phyloP scores from a whole-genome alignment of 2,888 invertebrate species.

The Tipula confusa region DNA sequence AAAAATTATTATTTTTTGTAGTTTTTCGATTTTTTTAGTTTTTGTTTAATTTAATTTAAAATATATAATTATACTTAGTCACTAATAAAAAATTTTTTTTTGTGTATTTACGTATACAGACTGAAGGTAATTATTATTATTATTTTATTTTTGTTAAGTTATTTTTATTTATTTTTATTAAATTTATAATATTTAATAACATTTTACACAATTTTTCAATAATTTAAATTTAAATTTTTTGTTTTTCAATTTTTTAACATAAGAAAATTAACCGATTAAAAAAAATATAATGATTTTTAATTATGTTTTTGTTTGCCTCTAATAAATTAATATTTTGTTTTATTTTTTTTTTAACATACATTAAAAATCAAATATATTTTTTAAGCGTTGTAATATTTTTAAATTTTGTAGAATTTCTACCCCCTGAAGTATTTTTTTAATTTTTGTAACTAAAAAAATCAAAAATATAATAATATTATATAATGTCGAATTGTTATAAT shows the following conservation, averaged over 20 bases:
- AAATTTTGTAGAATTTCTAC: conserved; percentile 31
- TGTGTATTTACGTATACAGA: conserved; percentile 47
- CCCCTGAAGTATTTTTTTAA: conserved; percentile 29
- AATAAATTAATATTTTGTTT: conserved; percentile 33
- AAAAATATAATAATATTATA: conserved; percentile 7
- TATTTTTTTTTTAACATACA: background rate
- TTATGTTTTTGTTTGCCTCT: background rate
- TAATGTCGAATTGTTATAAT: conserved; percentile 5
- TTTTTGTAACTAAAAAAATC: conserved; percentile 4
- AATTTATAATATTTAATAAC: background rate
- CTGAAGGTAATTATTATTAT: conserved; percentile 40
- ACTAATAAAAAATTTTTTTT: conserved; percentile 27
- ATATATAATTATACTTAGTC: background rate
- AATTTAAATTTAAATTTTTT: background rate
- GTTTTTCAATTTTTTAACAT: background rate
- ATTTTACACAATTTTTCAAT: background rate
- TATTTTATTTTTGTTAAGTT: background rate
- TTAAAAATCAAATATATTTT: background rate
- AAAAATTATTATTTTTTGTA: conserved; percentile 38
- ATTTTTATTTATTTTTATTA: background rate
- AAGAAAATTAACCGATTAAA: background rate
- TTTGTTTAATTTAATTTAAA: background rate
- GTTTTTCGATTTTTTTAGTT: background rate
- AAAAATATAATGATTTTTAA: background rate
- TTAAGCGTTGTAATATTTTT: background rate